Evolutionary conservation across 2,797 vertebrate species (phyloP), one percentile per base, ranked within the genome.

Genomic region (Enteromius unitaeniatus): DNA sequence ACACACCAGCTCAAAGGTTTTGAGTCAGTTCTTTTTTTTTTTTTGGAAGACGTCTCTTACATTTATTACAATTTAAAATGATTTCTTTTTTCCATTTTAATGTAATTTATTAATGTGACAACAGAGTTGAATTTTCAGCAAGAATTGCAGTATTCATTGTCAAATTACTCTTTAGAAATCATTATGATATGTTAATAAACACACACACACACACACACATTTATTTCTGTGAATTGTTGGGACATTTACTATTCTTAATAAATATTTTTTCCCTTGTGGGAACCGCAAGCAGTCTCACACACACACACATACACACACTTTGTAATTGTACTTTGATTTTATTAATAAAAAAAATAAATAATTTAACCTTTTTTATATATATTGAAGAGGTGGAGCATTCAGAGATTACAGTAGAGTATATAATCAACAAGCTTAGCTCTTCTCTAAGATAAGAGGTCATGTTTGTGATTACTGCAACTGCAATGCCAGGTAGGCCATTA

Each of bases 391-490:
- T 26, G 2, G 13, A 7, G 62, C 0, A 1, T 26, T 23, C 23
- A 26, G 26, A 31, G 62, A 65, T 31, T 65, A 65, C 1, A 31
- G 7, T 7, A 51, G n/a, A 45, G 17, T 31, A 15, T 51, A 51
- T 21, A 51, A 51, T 73, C 70, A 60, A 34, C 65, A 83, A 79
- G n/a, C 47, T 8, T 13, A 78, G 10, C 26, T 26, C 19, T 47
- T 69, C 70, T 26, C 53, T 28, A 75, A 2, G 23, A 13, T 77
- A 55, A 82, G 31, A 45, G 1, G n/a, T 55, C 37, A 83, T 58
- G 28, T 47, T 49, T 40, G 72, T 84, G 45, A 79, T 79, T 65
- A 70, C 49, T 42, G 34, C 47, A 55, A n/a, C 64, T 40, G 49
- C 26, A 72, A 58, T 60, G 65, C 23, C 60, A 80, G 67, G n/a